phyloP scores from a whole-genome alignment of 2,888 invertebrate genomes.

The Panopea generosa region DNA sequence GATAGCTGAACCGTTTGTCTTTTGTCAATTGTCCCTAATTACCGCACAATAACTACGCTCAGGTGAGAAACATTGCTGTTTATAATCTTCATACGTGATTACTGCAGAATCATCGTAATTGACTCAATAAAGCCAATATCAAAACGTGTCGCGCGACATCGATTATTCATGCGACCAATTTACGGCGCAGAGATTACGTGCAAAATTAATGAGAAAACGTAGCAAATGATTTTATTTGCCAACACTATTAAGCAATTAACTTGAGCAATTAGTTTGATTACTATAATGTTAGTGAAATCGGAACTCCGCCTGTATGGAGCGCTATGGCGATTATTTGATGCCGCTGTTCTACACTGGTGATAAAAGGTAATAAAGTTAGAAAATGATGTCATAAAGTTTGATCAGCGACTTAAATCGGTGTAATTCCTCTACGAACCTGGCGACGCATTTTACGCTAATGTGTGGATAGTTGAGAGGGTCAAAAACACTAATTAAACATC shows the following conservation, averaged over 20 bases:
- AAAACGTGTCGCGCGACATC: constrained; percentile 21
- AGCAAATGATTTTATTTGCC: constrained; percentile 62
- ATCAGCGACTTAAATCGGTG: constrained; percentile 8
- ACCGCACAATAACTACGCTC: neutral
- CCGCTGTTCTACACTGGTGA: constrained; percentile 21
- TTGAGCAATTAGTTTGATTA: constrained; percentile 55
- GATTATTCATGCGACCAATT: constrained; percentile 60
- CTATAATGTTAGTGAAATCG: constrained; percentile 16
- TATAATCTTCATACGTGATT: constrained; percentile 23
- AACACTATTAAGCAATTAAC: constrained; percentile 64
- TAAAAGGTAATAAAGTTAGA: constrained; percentile 23
- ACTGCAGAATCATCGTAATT: neutral
- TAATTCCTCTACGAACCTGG: neutral
- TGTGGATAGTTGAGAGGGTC: constrained; percentile 3
- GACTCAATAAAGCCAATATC: constrained; percentile 8
- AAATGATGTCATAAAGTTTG: constrained; percentile 38
- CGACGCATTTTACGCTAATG: constrained; percentile 1
- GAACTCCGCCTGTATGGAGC: neutral
- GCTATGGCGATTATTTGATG: constrained; percentile 38
- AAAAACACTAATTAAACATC: neutral
- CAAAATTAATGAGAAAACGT: constrained; percentile 58
- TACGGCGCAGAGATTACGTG: constrained; percentile 37
- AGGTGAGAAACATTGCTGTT: constrained; percentile 26
- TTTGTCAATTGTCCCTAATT: too few relatives aligned
- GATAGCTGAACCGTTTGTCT: too few relatives aligned